Conservation (phyloP, 2,113 vertebrate species). For the Pithys albifrons region DNA sequence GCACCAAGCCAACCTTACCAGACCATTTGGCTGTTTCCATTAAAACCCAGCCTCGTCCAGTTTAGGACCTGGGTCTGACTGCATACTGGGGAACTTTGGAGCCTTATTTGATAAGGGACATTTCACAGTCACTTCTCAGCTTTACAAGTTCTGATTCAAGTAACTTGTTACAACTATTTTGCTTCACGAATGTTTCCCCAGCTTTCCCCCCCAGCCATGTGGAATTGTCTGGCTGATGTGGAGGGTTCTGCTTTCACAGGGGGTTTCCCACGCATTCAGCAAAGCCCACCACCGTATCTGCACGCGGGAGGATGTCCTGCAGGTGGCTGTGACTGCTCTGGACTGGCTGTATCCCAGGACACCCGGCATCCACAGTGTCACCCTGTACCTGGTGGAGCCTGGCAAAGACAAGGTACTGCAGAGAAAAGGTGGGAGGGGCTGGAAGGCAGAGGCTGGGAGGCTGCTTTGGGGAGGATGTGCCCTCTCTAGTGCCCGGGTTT, state of each 20-base stretch:
- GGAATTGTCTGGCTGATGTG: neutral
- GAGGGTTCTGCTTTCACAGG: slow-evolving; percentile 65
- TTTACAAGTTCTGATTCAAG: neutral
- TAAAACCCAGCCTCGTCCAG: neutral
- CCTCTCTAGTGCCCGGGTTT: neutral
- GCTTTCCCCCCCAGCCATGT: neutral
- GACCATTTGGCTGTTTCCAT: neutral
- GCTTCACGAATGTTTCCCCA: neutral
- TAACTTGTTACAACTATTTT: neutral
- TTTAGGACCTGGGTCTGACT: neutral
- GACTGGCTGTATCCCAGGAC: slow-evolving; percentile 66
- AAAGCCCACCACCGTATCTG: slow-evolving; percentile 74
- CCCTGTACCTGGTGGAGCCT: slow-evolving; percentile 63
- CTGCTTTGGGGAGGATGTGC: neutral
- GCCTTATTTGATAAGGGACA: neutral
- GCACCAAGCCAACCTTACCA: neutral
- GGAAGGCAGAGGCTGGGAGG: neutral
- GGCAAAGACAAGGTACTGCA: slow-evolving; percentile 60
- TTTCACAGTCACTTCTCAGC: neutral
- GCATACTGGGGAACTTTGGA: neutral
- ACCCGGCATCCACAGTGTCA: slow-evolving; percentile 39
- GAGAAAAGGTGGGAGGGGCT: neutral
- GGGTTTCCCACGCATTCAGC: slow-evolving; percentile 74
- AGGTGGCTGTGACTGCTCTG: slow-evolving; percentile 65
- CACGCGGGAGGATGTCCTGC: slow-evolving; percentile 62